Conservation (phyloP, 2,113 vertebrate genomes). For the Syngnathus floridae region DNA sequence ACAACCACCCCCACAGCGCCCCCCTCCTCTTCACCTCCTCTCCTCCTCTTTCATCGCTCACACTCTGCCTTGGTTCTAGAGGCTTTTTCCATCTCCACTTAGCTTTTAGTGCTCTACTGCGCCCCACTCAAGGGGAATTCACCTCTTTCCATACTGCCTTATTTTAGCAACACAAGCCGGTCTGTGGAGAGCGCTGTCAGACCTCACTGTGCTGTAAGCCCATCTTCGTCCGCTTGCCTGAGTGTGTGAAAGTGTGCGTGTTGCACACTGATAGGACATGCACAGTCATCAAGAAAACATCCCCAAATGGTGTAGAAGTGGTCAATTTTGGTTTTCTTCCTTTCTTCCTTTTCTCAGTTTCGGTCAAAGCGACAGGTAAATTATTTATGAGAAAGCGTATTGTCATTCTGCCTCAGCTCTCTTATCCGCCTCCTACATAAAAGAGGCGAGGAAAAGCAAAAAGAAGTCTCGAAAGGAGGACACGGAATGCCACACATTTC, state of each 20-base stretch:
- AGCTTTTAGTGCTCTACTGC: conserved; percentile 69
- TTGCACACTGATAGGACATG: conserved; percentile 28
- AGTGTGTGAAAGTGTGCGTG: conserved; percentile 10
- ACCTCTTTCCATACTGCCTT: conserved; percentile 66
- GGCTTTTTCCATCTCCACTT: conserved; percentile 61
- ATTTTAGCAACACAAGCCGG: conserved; percentile 64
- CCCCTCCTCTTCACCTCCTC: conserved; percentile 28
- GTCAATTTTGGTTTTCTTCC: not conserved
- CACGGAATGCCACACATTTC: conserved; percentile 37
- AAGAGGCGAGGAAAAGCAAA: conserved; percentile 23
- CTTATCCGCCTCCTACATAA: conserved; percentile 22
- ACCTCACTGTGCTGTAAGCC: conserved; percentile 28
- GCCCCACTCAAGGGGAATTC: conserved; percentile 63
- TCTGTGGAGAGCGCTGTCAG: conserved; percentile 59
- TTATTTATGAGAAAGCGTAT: conserved; percentile 45
- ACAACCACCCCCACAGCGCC: not conserved
- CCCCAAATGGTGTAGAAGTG: conserved; percentile 11
- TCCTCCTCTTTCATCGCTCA: conserved; percentile 39
- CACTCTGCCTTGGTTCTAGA: conserved; percentile 36
- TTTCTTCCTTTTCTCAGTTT: conserved; percentile 1
- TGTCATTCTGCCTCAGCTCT: conserved; percentile 36
- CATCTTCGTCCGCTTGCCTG: conserved; percentile 8
- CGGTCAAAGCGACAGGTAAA: conserved; percentile 49
- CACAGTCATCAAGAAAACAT: conserved; percentile 35
- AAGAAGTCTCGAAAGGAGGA: conserved; percentile 27